A percentile compares a stretch with the other conserved stretches of the same genome.
phyloP scores from a whole-genome alignment of 2,888 invertebrate genomes.

The Ommatoiulus sabulosus region DNA sequence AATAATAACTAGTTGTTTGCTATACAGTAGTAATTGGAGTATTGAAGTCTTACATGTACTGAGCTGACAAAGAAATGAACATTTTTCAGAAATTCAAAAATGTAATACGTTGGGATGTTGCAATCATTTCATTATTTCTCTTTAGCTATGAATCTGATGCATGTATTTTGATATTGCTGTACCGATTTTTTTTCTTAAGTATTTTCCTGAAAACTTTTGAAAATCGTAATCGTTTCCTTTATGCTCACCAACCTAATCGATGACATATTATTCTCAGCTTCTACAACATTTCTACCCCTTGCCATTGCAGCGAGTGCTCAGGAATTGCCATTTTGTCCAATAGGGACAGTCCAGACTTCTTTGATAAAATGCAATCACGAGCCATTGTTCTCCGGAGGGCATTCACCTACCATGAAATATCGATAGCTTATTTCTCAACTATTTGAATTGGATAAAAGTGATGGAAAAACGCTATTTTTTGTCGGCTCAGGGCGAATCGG shows the following conservation, averaged over 20 bases:
- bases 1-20: too few relatives aligned
- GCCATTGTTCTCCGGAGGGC: slow-evolving; percentile 25
- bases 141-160: too few relatives aligned
- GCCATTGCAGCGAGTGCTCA: neutral
- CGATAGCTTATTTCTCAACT: slow-evolving; percentile 40
- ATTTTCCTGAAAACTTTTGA: neutral
- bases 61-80: too few relatives aligned
- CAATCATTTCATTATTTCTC: too few relatives aligned
- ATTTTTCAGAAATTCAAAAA: too few relatives aligned
- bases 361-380: slow-evolving; percentile 24
- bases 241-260: neutral
- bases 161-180: too few relatives aligned
- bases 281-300: neutral
- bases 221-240: neutral
- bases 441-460: slow-evolving; percentile 20
- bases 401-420: slow-evolving; percentile 40
- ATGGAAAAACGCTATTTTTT: slow-evolving; percentile 4
- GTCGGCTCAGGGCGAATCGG: slow-evolving; percentile 9
- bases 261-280: neutral
- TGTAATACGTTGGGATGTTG: too few relatives aligned
- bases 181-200: too few relatives aligned
- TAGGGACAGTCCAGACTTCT: neutral
- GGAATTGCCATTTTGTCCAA: slow-evolving; percentile 21
- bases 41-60: too few relatives aligned
- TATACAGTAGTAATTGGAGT: too few relatives aligned